Evolutionary conservation across 2,888 invertebrate species (phyloP).

Genomic region (Chalcis sispes): DNA sequence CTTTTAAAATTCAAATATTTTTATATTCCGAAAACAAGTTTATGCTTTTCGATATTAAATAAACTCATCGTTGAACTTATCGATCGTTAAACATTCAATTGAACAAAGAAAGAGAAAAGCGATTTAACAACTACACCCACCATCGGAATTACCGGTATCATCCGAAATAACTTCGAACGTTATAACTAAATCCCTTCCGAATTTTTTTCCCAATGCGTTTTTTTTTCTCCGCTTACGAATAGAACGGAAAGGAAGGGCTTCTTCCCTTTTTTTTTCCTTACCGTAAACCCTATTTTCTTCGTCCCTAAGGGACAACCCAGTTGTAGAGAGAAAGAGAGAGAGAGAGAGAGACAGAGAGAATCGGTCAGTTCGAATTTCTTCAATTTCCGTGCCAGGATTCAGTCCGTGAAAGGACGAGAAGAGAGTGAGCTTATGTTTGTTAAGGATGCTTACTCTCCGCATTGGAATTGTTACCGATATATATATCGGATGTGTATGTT

Average conservation of each 20-base stretch:
- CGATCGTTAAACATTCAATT: no score
- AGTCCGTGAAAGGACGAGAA: constrained; percentile 19
- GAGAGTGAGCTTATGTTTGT: constrained; percentile 46
- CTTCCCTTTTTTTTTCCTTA: background rate
- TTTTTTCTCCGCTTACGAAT: no score
- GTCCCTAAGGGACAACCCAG: constrained; percentile 1
- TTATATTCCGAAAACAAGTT: no score
- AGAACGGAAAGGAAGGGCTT: background rate
- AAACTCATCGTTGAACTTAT: no score
- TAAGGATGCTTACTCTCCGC: constrained; percentile 18
- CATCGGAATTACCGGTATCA: no score
- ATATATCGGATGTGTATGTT: background rate
- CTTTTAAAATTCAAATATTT: no score
- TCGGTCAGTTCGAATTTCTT: constrained; percentile 34
- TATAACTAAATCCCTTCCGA: no score
- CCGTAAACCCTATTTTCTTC: constrained; percentile 8
- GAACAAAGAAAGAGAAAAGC: no score
- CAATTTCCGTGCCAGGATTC: constrained; percentile 36
- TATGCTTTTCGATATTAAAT: no score
- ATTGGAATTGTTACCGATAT: constrained; percentile 20
- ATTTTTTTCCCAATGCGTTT: no score
- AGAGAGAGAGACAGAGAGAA: background rate
- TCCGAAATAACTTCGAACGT: no score
- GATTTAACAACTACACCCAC: no score
- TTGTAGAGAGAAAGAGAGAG: background rate